Base-by-base conservation (phyloP, 2,888 invertebrate genomes). In the Schrankia costaestrigalis region DNA sequence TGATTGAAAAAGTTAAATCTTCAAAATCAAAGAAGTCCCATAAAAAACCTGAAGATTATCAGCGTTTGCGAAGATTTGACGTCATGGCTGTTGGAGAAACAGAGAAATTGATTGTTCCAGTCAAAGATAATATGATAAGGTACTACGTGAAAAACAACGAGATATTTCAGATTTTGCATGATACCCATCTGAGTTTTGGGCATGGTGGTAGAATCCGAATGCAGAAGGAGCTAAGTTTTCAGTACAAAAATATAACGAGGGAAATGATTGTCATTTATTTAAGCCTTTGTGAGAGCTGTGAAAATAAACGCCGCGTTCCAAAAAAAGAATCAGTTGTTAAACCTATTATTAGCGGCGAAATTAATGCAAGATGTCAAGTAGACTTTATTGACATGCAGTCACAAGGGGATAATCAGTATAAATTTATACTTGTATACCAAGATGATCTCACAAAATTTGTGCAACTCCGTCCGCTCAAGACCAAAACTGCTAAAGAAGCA, bases 391-490 rank as follows among this genome's bases (percentile, higher is more conserved):
- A 26, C 26, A n/a, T 14, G 6, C 26, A 26, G 15, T 26, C 26
- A n/a, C 26, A 26, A 2, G 8, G 14, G n/a, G 26, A 26, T 14
- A 3, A 9, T 9, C n/a, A 26, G 15, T 25, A 25, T 13, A 25
- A 26, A 4, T 26, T 26, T 26, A 14, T 26, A 13, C 13, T 14
- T 13, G 26, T 26, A 2, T 26, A 14, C 9, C 14, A 26, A 9
- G 26, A 14, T 26, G n/a, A 26, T 10, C 26, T 14, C 4, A 26
- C 26, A n/a, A 26, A 26, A n/a, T 26, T 26, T 14, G 26, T 26
- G 2, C 6, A n/a, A 13, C 26, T 25, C 5, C 11, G 24, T 8
- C 9, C 14, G 15, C n/a, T 26, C 2, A 26, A 13, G 6, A 13
- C 26, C 5, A 26, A 26, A 8, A 13, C 14, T 14, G 13, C 27